Evolutionary conservation across 2,888 invertebrate species (phyloP).

Genomic region (Cremastinae sp.): DNA sequence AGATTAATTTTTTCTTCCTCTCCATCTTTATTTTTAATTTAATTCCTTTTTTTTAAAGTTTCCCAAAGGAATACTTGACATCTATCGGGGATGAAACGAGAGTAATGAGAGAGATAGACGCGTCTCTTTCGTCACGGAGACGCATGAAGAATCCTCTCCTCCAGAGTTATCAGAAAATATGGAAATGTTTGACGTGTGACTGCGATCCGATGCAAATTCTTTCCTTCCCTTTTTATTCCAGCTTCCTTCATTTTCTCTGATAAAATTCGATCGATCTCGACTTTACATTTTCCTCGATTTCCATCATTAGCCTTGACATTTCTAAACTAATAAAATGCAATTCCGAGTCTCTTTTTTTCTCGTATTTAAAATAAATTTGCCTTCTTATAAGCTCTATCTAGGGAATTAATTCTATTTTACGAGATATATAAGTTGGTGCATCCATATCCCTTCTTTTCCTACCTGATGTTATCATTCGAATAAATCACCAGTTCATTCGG

Average conservation of each 20-base stretch:
- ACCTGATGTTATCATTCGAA: conserved; percentile 21
- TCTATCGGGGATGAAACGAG: conserved; percentile 11
- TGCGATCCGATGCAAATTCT: no score
- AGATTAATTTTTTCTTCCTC: conserved; percentile 12
- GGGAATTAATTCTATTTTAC: not conserved
- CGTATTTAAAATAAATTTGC: not conserved
- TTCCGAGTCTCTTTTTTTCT: not conserved
- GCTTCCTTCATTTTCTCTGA: no score
- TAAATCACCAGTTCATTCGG: conserved; percentile 27
- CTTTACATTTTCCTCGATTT: no score
- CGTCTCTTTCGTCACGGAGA: no score
- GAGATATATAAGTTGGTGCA: not conserved
- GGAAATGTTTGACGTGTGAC: no score
- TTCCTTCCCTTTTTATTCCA: no score
- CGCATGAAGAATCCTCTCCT: no score
- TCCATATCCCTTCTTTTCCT: not conserved
- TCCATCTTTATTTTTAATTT: not conserved
- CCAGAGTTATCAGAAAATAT: no score
- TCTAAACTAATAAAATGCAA: no score
- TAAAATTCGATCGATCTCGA: no score
- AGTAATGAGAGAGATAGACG: no score
- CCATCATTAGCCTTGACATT: no score
- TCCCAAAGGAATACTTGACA: conserved; percentile 28
- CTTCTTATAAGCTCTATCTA: not conserved
- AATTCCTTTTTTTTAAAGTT: conserved; percentile 8